Evolutionary conservation across 2,888 invertebrate species (phyloP).

Genomic region (Boloria selene): DNA sequence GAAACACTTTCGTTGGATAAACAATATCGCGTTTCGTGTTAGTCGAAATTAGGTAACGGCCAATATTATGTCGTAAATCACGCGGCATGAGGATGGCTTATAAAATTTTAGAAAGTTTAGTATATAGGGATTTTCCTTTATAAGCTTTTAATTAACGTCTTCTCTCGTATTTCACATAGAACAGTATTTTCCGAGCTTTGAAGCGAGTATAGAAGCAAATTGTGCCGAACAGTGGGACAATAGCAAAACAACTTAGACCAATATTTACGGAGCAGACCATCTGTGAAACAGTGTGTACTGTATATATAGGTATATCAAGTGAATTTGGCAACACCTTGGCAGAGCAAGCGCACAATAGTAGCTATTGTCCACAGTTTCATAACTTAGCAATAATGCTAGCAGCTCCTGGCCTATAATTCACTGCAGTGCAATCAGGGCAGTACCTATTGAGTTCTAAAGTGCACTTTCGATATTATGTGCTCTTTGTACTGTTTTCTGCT

Average conservation of each 20-base stretch:
- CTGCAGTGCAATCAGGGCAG: conserved; percentile 23
- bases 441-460: conserved; percentile 30
- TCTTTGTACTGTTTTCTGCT: conserved; percentile 26
- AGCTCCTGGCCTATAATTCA: conserved; percentile 30
- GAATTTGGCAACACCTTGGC: conserved; percentile 42
- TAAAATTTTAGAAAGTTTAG: conserved; percentile 22
- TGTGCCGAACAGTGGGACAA: not conserved
- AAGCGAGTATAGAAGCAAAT: conserved; percentile 4
- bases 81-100: conserved; percentile 18
- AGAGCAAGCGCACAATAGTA: conserved; percentile 33
- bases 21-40: conserved; percentile 45
- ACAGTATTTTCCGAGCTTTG: not conserved
- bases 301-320: conserved; percentile 37
- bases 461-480: conserved; percentile 28
- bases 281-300: conserved; percentile 26
- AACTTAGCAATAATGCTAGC: conserved; percentile 47
- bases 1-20: conserved; percentile 43
- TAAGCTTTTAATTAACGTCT: not conserved
- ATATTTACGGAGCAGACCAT: conserved; percentile 25
- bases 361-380: conserved; percentile 41
- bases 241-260: conserved; percentile 1
- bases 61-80: conserved; percentile 33
- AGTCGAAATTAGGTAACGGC: conserved; percentile 31
- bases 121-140: not conserved
- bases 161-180: too few species aligned